phyloP scores from a whole-genome alignment of 1,140 invertebrate species.

The Sminthurinus signatus region DNA sequence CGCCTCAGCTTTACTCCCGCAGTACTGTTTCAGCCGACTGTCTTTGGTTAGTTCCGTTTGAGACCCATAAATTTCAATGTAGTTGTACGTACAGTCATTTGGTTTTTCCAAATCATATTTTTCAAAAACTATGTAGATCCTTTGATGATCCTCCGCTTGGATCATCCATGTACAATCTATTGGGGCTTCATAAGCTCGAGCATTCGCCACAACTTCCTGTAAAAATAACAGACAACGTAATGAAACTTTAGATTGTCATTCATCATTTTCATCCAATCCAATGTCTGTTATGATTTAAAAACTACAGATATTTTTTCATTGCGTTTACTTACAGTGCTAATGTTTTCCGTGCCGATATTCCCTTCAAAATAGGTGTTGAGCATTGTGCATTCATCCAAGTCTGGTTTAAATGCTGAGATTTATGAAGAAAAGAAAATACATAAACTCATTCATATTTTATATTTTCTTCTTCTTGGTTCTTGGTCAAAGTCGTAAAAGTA shows the following conservation, averaged over 20 bases:
- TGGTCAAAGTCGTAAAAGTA: background rate
- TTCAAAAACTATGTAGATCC: slow-evolving; percentile 66
- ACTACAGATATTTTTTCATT: too few relatives aligned
- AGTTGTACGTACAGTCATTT: slow-evolving; percentile 77
- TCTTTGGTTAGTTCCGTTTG: slow-evolving; percentile 54
- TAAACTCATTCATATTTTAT: too few relatives aligned
- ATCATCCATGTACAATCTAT: slow-evolving; percentile 78
- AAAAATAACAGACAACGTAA: too few relatives aligned
- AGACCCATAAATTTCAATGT: slow-evolving; percentile 66
- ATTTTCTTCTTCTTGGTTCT: too few relatives aligned
- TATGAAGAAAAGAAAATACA: too few relatives aligned
- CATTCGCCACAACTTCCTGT: slow-evolving; percentile 48
- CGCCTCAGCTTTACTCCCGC: slow-evolving; percentile 68
- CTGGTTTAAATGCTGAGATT: slow-evolving; percentile 8
- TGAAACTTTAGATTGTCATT: background rate
- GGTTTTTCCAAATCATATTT: slow-evolving; percentile 62
- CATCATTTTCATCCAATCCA: too few relatives aligned
- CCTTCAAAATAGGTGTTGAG: slow-evolving; percentile 50
- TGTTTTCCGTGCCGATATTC: slow-evolving; percentile 1
- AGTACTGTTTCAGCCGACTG: slow-evolving; percentile 60
- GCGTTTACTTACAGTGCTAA: too few relatives aligned
- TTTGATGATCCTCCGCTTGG: slow-evolving; percentile 57
- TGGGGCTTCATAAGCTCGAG: slow-evolving; percentile 53
- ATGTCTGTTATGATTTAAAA: background rate
- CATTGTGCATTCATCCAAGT: slow-evolving; percentile 50